phyloP scores from a whole-genome alignment of 92 coral and sea anemone species.

The Hydrozoanthus gracilis region DNA sequence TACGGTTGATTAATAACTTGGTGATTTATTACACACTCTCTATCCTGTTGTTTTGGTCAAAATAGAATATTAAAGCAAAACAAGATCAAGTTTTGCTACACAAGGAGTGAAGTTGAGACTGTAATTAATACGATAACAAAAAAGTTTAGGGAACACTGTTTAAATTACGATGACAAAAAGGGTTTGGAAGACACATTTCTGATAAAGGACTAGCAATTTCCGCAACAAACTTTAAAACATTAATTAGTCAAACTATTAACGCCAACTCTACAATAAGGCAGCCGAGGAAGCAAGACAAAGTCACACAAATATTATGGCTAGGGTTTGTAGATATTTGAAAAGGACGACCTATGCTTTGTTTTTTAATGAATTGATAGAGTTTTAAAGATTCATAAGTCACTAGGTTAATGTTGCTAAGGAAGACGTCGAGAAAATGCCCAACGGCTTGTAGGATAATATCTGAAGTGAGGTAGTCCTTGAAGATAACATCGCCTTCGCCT shows the following conservation, averaged over 20 bases:
- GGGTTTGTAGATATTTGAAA: not conserved
- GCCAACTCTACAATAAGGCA: not conserved
- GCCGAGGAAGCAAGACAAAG: not conserved
- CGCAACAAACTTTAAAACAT: conserved; percentile 16
- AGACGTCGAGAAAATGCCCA: not conserved
- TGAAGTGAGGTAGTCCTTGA: not conserved
- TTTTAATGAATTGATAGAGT: not conserved
- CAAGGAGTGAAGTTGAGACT: not conserved
- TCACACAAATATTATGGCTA: conserved; percentile 38
- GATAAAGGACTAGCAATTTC: conserved; percentile 3
- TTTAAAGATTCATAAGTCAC: not conserved
- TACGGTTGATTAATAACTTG: not conserved
- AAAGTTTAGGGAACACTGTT: not conserved
- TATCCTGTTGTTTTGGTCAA: not conserved
- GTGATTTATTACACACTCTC: not conserved
- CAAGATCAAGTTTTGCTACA: not conserved
- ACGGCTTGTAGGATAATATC: not conserved
- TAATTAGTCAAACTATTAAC: conserved; percentile 14
- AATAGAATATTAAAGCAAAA: not conserved
- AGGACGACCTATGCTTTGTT: conserved; percentile 16
- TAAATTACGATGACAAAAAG: not conserved
- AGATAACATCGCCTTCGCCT: not conserved
- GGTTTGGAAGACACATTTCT: not conserved
- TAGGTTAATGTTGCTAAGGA: not conserved
- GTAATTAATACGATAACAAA: not conserved